Conservation (phyloP, 2,888 invertebrate genomes). For the Tribolium freemani region DNA sequence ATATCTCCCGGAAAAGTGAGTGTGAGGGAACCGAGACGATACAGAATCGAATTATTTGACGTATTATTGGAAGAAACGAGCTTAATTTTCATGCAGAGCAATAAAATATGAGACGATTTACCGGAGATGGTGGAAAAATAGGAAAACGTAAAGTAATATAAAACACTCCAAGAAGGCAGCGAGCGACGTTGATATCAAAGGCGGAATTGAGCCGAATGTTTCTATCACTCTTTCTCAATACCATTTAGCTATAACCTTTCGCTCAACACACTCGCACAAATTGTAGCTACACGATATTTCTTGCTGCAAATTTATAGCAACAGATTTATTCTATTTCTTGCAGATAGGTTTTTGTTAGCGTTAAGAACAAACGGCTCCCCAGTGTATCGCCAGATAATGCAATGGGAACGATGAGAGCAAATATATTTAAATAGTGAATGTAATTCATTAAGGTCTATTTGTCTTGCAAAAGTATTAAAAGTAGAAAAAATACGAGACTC, state of each 20-base stretch:
- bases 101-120: slow-evolving; percentile 40
- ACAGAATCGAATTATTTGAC: background rate
- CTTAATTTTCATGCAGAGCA: slow-evolving; percentile 41
- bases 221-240: background rate
- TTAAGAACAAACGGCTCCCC: slow-evolving; percentile 5
- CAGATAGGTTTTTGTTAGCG: slow-evolving; percentile 19
- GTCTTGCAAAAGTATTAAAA: background rate
- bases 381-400: background rate
- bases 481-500: background rate
- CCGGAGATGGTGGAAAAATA: slow-evolving; percentile 40
- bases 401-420: background rate
- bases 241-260: background rate
- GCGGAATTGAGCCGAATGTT: background rate
- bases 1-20: background rate
- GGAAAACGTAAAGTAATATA: slow-evolving; percentile 41
- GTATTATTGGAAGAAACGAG: slow-evolving; percentile 5
- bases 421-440: background rate
- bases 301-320: slow-evolving; percentile 26
- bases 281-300: slow-evolving; percentile 29
- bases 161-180: slow-evolving; percentile 16
- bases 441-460: background rate
- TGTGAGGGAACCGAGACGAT: too few species aligned
- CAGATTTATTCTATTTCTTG: slow-evolving; percentile 24
- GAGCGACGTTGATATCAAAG: background rate
- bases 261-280: slow-evolving; percentile 27